Evolutionary conservation across 1,140 invertebrate species (phyloP), one percentile per base, ranked within the genome.

Genomic region (Pachypsylla venusta): DNA sequence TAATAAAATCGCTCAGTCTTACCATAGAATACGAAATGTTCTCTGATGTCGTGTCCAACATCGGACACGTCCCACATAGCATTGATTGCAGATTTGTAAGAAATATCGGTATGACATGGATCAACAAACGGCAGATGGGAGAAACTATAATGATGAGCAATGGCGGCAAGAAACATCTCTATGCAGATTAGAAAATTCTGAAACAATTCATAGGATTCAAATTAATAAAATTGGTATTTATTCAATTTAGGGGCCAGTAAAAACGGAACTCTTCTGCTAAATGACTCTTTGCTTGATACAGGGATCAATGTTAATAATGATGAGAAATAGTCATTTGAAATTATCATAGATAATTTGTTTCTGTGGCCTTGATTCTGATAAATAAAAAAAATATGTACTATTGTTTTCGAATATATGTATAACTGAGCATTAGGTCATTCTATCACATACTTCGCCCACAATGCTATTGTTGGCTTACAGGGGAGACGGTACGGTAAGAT

Each of bases 31-130:
- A 86, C 84, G 56, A 95, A 79, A 70, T 97, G 92, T 68, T 97
- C 91, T 56, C 87, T 82, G 28, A 97, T 84, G 70, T 97, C 92
- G 61, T 84, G 81, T 53, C 85, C 85, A 22, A 97, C 89, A 73
- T 97, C 93, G 0, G 89, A 91, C 5, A 97, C 81, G 71, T 97
- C 92, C 83, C 89, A 92, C 88, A 96, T 95, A 14, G 87, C 84
- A 59, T 78, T 72, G 60, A 77, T 81, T 7, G 82, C 81, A 22
- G 39, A 19, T 22, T 22, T 25, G 22, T 25, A 48, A 25, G 58
- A 54, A 24, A 22, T 53, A 42, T 77, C 74, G 58, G 63, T 71
- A 61, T 75, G 73, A 1, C 70, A 68, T 39, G 72, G 64, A 69
- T 73, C 75, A 65, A 58, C 54, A 70, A 86, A 98, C 12, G 89